Evolutionary conservation across 2,113 vertebrate genomes (phyloP), one percentile per base, ranked within the genome.

Genomic region (Petroica traversi): DNA sequence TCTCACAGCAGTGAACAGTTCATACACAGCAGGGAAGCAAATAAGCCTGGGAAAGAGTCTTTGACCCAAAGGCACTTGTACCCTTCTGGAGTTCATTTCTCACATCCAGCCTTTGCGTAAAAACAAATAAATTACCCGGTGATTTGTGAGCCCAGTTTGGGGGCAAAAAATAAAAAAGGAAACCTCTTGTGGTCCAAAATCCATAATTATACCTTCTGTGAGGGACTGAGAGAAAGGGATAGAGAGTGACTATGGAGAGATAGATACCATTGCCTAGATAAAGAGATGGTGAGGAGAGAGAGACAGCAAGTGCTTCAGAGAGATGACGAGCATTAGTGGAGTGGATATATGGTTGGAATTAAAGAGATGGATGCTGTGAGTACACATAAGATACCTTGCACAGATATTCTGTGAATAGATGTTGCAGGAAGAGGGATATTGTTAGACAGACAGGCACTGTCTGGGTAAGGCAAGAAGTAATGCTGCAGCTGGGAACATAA

Each of bases 301-400:
- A 93, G 82, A 61, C 24, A 40, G n/a, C 46, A 86, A 88, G 75
- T 55, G 54, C 76, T 83, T 72, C 45, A 49, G 82, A 85, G 34
- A 91, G 92, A 92, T 94, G 85, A 72, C 5, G 17, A 92, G 71
- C n/a, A 24, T 63, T 59, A 89, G 66, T 59, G 55, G 73, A 67
- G 59, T 71, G 51, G 88, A 88, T 89, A 71, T 92, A 90, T 58
- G 76, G 85, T 5, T 89, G 88, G 93, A 93, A 94, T 97, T 97
- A 95, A 89, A 85, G 84, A 95, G 95, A 95, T 88, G 80, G 91
- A 95, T 96, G 80, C 76, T 40, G 4, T 20, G n/a, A 74, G 71
- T 52, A 89, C 91, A 82, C 93, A 61, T 51, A 94, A 74, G 83
- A 87, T 55, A 43, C 38, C 49, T 94, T 57, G 84, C 78, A 85